A percentile compares a stretch with the other conserved stretches of the same genome.
Evolutionary conservation across 1,140 invertebrate genomes (phyloP).

Genomic region (Neodiprion virginianus): DNA sequence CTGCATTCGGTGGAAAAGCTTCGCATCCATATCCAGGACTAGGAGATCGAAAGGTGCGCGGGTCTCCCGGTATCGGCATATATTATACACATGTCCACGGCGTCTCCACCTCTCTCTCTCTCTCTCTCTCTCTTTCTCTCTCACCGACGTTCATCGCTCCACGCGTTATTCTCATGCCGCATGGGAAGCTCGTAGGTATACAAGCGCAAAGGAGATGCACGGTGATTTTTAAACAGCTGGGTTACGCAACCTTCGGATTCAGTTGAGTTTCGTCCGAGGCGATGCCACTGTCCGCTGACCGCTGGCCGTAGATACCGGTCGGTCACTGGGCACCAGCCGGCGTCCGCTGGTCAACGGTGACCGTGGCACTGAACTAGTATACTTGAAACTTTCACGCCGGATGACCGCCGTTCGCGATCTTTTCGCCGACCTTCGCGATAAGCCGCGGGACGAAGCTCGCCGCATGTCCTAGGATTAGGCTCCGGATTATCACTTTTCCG

Average conservation of each 20-base stretch:
- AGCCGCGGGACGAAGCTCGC: background rate
- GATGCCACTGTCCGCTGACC: constrained; percentile 40
- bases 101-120: no score
- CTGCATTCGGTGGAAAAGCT: no score
- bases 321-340: background rate
- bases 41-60: no score
- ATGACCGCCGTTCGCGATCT: constrained; percentile 43
- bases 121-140: background rate
- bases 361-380: constrained; percentile 56
- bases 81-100: no score
- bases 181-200: background rate
- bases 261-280: constrained; percentile 55
- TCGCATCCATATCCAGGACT: no score
- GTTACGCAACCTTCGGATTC: constrained; percentile 55
- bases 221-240: constrained; percentile 49
- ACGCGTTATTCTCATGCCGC: background rate
- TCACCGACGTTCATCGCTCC: background rate
- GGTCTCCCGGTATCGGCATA: no score
- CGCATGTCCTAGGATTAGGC: background rate
- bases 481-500: background rate
- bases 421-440: background rate
- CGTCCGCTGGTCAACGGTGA: constrained; percentile 40
- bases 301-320: background rate
- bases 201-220: constrained; percentile 32
- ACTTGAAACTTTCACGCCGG: constrained; percentile 49